Base-by-base conservation (phyloP, 2,113 vertebrate species). In the Tyto alba region DNA sequence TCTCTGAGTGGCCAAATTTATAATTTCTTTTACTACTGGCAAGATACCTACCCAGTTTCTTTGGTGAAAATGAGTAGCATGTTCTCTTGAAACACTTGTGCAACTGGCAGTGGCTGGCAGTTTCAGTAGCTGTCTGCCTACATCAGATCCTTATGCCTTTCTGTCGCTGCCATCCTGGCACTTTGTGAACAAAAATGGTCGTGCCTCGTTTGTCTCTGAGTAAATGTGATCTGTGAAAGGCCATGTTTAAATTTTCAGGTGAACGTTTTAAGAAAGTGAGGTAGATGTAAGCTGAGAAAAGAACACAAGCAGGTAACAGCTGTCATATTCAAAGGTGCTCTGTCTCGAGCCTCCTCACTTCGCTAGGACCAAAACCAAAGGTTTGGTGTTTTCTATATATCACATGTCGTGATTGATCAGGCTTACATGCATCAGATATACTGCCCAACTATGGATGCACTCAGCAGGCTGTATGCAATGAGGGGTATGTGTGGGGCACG, bases 401-500 rank as follows among this genome's bases (percentile, higher is more conserved):
- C 5, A 13, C 11, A 16, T 6, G 3, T 4, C 29, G 8, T 5
- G 0, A 25, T 7, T 40, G 16, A 17, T 69, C 38, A 1, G 4
- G 14, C 8, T 81, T 15, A 17, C 17, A 8, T 14, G 16, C 11
- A 21, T n/a, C 29, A 25, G 36, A 22, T 11, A 19, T 2, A 0
- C 9, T 25, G 13, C 53, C 10, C 10, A 38, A 16, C 45, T 79
- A 4, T 26, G 60, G 11, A 41, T 75, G 53, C 27, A 13, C 29
- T 64, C 32, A 59, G 12, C 18, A 53, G 41, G 23, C 12, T 2
- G 2, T 38, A 13, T 30, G 14, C 26, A 60, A 10, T 9, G 13
- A 63, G 29, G 76, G 9, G 11, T n/a, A 13, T 0, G 8, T 7
- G 18, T 38, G 8, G 11, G n/a, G 14, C 16, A 56, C 27, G 36